Conservation (phyloP, 2,113 vertebrate species). For the Pleuronectes platessa region DNA sequence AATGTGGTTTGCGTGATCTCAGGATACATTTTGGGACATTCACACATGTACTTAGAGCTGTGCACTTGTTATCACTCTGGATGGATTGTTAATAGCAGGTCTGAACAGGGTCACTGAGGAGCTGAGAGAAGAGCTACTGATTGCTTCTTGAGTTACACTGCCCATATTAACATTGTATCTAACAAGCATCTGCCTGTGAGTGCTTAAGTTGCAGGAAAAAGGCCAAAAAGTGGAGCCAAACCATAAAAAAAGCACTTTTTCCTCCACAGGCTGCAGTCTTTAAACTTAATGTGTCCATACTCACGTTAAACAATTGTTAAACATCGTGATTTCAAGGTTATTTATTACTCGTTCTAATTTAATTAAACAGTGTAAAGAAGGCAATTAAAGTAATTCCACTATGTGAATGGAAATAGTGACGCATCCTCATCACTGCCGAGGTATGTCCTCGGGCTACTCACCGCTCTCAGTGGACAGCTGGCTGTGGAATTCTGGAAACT, state of each 20-base stretch:
- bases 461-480: slow-evolving; percentile 78
- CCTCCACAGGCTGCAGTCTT: neutral
- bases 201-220: neutral
- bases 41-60: no score
- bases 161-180: neutral
- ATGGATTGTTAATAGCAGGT: neutral
- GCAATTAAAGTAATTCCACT: neutral
- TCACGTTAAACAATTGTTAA: slow-evolving; percentile 5
- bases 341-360: slow-evolving; percentile 19
- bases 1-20: no score
- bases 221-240: neutral
- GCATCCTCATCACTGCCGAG: slow-evolving; percentile 4
- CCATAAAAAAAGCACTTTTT: neutral
- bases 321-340: neutral
- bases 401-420: neutral
- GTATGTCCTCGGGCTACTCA: slow-evolving; percentile 70
- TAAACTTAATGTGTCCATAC: neutral
- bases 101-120: neutral
- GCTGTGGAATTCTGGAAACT: slow-evolving; percentile 77
- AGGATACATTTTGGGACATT: no score
- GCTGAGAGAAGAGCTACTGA: neutral
- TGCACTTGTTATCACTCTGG: neutral
- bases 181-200: neutral
- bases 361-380: slow-evolving; percentile 4
- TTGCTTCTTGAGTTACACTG: neutral